Evolutionary conservation across 2,888 invertebrate species (phyloP), one percentile per base, ranked within the genome.

Genomic region (Polymixis flavicincta): DNA sequence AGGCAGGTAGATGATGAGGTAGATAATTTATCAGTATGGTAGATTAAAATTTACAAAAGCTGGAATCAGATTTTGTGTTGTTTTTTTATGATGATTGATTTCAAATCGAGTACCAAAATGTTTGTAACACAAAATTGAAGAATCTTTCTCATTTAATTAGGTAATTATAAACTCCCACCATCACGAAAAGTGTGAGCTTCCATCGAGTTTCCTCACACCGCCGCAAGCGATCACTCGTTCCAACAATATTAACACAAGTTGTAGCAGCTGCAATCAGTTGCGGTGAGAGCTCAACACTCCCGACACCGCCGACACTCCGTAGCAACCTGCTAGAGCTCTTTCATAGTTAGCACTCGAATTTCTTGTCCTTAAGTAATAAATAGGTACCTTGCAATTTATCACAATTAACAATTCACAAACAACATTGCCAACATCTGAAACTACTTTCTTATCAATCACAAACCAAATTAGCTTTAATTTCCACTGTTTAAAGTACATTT

Each of bases 231-330:
- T 83, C 84, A 77, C 52, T 83, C 61, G 80, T 78, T 71, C 63
- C 57, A 63, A 42, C 75, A 76, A 76, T 77, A 85, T 84, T 84
- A 87, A 87, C 88, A 80, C 86, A 82, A 86, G 74, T 80, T 78
- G 76, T 69, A 63, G 70, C 77, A 76, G 72, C 63, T 73, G 84
- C 84, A 85, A 87, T 87, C 87, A 82, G 88, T 87, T 87, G 88
- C 70, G 87, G 87, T 75, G 72, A 73, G 63, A 63, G 60, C 60
- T 50, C 32, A n/a, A 79, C 52, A 71, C 52, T 32, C 9, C 71
- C 50, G 48, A 79, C 52, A 76, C 52, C 42, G 9, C 52, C 22
- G 59, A 48, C 37, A 80, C 74, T 37, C 45, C 22, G 54, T 65
- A 80, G 67, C 70, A 28, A 73, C 52, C 32, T 22, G 22, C 64